These are phyloP conservation scores for Standfussiana lucernea DNA, from an alignment of 2,888 invertebrate species.

Conservation along the genomic window DNA sequence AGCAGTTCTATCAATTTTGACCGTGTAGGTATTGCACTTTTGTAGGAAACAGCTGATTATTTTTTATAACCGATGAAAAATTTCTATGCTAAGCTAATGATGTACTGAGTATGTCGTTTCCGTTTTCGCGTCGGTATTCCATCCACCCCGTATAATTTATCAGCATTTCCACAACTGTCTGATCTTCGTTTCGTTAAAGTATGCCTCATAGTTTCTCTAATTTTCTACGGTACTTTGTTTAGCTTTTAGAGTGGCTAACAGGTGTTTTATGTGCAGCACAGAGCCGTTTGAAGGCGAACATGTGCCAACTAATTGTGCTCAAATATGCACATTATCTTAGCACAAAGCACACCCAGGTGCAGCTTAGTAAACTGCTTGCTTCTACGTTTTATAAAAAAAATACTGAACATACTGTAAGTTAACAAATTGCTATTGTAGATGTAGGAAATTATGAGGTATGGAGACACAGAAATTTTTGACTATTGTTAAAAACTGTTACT, in stretches of 20 bases:
- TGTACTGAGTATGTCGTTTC: too few relatives aligned
- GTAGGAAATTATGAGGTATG: not conserved
- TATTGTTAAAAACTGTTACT: not conserved
- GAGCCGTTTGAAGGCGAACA: constrained; percentile 38
- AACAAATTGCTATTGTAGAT: not conserved
- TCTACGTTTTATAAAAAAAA: not conserved
- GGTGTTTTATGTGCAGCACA: constrained; percentile 11
- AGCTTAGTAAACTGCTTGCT: constrained; percentile 13
- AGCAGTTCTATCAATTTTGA: too few relatives aligned
- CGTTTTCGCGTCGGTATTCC: too few relatives aligned
- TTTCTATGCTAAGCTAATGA: too few relatives aligned
- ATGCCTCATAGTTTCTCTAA: not conserved
- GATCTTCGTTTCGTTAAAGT: not conserved
- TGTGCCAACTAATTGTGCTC: constrained; percentile 51
- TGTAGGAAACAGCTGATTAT: too few relatives aligned
- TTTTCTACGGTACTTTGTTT: constrained; percentile 13
- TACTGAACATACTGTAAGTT: not conserved
- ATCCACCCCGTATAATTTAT: constrained; percentile 6
- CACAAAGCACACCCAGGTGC: constrained; percentile 3
- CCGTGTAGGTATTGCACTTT: too few relatives aligned
- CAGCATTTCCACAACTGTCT: not conserved
- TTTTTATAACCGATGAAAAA: too few relatives aligned
- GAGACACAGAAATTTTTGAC: not conserved
- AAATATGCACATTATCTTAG: constrained; percentile 45
- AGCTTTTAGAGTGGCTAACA: constrained; percentile 20